Base-by-base conservation (phyloP, 2,113 vertebrate genomes). In the Crotalus viridis region DNA sequence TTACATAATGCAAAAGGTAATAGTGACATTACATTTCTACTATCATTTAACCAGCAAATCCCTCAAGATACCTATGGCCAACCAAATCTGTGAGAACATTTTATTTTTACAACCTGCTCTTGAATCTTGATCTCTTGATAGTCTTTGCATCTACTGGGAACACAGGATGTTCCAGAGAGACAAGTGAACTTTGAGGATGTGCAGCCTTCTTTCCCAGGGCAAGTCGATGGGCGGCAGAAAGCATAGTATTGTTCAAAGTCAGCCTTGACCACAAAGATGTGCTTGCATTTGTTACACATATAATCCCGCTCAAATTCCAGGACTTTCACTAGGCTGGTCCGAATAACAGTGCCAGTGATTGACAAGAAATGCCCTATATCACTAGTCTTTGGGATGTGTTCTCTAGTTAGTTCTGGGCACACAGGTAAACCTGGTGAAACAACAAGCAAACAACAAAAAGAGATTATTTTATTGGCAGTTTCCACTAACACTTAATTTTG, bases 81-180 rank as follows among this genome's bases (percentile, higher is more conserved):
- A 86, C 54, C 12, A 92, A 92, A 87, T 8, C 10, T 24, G 12
- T 39, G 91, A 64, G 87, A 13, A 1, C 33, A 48, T 48, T 21
- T 87, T 92, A 48, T 91, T 81, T 92, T 52, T 91, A 52, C 96
- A 93, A 99, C 99, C 97, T 99, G 99, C 93, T 99, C 99, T 90
- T 99, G 99, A 93, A 99, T 99, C 97, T 99, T 99, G 91, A 99
- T 99, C 97, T 99, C 99, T 96, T 99, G 99, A 94, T 99, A 99
- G 97, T 99, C 99, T 91, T 97, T 98, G 97, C 99, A 99, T 93
- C 95, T 96, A 21, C 97, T 39, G 1, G 98, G 98, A 93, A 97
- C 97, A 64, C 98, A 98, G 12, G 97, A 94, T 81, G 98, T 96
- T 90, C 94, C 98, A 15, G 98, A 98, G 52, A 99, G 98, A 95